phyloP scores from a whole-genome alignment of 2,888 invertebrate genomes.

The Eupithecia tripunctaria region DNA sequence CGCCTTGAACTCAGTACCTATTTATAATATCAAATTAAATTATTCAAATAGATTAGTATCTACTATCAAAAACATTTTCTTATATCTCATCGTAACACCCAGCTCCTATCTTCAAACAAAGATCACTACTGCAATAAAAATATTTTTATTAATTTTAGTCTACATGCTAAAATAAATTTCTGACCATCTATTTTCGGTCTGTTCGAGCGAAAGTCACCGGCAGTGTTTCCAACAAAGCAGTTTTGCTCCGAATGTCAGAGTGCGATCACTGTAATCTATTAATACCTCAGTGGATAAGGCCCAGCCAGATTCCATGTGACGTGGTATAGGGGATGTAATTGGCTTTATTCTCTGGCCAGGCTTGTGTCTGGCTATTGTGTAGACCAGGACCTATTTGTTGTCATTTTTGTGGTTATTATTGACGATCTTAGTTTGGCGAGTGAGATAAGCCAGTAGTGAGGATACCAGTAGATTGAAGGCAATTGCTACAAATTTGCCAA shows the following conservation, averaged over 20 bases:
- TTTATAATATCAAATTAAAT: neutral
- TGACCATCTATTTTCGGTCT: neutral
- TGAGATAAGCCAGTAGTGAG: slow-evolving; percentile 7
- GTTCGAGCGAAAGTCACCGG: neutral
- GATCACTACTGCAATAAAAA: neutral
- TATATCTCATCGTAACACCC: neutral
- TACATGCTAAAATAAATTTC: neutral
- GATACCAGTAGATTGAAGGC: neutral
- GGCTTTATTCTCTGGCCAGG: slow-evolving; percentile 28
- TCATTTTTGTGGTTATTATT: slow-evolving; percentile 14
- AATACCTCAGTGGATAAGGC: slow-evolving; percentile 15
- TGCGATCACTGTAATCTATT: slow-evolving; percentile 13
- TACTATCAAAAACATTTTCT: neutral
- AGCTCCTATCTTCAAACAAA: neutral
- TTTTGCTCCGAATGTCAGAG: slow-evolving; percentile 1
- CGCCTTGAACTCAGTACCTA: neutral
- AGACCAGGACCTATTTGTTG: slow-evolving; percentile 1
- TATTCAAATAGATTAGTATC: neutral
- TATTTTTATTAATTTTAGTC: neutral
- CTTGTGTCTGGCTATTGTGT: slow-evolving; percentile 22
- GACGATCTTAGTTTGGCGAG: neutral
- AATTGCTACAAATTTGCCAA: neutral
- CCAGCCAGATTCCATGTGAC: slow-evolving; percentile 26
- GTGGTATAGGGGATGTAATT: slow-evolving; percentile 28
- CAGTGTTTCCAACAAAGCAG: slow-evolving; percentile 8